Evolutionary conservation across 2,113 vertebrate species (phyloP), one percentile per base, ranked within the genome.

Genomic region (Eptesicus fuscus): DNA sequence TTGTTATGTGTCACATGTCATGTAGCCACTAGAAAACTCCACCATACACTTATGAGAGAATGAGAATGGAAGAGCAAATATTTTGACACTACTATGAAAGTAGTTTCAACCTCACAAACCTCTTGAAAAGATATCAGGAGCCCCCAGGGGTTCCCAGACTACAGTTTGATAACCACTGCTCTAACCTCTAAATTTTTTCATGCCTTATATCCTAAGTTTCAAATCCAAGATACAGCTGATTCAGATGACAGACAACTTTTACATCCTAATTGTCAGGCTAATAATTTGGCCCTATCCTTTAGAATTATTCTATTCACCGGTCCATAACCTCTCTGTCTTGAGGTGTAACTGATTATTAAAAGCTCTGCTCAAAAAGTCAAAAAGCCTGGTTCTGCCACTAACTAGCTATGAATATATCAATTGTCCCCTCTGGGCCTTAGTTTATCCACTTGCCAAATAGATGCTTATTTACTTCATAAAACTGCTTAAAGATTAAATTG

Each of bases 21-120:
- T 16, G 18, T 9, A 51, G 23, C 32, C 73, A 83, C 42, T 82
- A 53, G n/a, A 74, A 89, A 40, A 76, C 40, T 30, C 32, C 40
- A 23, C 51, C 13, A 2, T 56, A 16, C 10, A 51, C 44, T 76
- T 88, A n/a, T 7, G n/a, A 91, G 23, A 77, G n/a, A 80, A 92
- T 56, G 37, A 74, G 40, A 70, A 78, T 49, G 14, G 61, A 90
- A 90, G 17, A 32, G 30, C 18, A 95, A 87, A 79, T 83, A 88
- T 77, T 76, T 96, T 77, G 53, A 40, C 61, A 73, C 82, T 82
- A 73, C 67, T 47, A 74, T 89, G 80, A 85, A 70, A 96, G 94
- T 37, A 90, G 18, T 65, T 88, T 78, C 71, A 59, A 67, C 56
- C 49, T 94, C 9, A 28, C 23, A 74, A 40, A 37, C 32, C 65